Evolutionary conservation across 2,888 invertebrate species (phyloP).

Genomic region (Nipponacmea schrenckii): DNA sequence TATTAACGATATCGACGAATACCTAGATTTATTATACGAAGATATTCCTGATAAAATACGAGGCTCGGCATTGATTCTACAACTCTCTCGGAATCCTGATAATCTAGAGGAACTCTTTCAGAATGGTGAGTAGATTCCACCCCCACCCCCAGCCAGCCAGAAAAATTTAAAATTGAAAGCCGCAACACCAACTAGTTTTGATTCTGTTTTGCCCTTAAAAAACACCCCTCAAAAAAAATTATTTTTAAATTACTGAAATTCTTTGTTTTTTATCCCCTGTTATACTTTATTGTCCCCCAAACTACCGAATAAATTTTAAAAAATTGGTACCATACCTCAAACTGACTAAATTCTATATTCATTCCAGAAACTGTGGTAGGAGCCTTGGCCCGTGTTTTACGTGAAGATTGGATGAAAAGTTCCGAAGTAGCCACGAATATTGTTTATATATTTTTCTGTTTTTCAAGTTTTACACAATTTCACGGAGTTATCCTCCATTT

Average conservation of each 20-base stretch:
- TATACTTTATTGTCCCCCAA: too few species aligned
- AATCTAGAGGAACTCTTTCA: slow-evolving; percentile 91
- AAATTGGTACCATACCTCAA: too few species aligned
- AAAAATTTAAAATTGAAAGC: not conserved
- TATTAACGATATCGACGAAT: slow-evolving; percentile 88
- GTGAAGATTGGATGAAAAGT: slow-evolving; percentile 98
- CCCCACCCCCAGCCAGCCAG: not conserved
- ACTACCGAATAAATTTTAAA: too few species aligned
- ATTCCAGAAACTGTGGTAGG: slow-evolving; percentile 84
- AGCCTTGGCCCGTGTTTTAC: slow-evolving; percentile 91
- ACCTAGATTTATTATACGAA: slow-evolving; percentile 96
- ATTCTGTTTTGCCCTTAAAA: too few species aligned
- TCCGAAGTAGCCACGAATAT: slow-evolving; percentile 96
- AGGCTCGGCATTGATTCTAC: slow-evolving; percentile 90
- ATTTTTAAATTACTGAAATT: too few species aligned
- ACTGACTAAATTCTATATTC: not conserved
- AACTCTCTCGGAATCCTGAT: slow-evolving; percentile 91
- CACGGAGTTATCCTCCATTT: slow-evolving; percentile 94
- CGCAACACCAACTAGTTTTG: too few species aligned
- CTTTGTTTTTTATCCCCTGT: too few species aligned
- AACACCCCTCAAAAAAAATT: too few species aligned
- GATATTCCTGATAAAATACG: slow-evolving; percentile 84
- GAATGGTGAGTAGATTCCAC: slow-evolving; percentile 85
- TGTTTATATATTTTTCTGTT: slow-evolving; percentile 95
- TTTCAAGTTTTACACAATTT: slow-evolving; percentile 94